phyloP scores from a whole-genome alignment of 1,140 invertebrate genomes.

The Drosophila mauritiana region DNA sequence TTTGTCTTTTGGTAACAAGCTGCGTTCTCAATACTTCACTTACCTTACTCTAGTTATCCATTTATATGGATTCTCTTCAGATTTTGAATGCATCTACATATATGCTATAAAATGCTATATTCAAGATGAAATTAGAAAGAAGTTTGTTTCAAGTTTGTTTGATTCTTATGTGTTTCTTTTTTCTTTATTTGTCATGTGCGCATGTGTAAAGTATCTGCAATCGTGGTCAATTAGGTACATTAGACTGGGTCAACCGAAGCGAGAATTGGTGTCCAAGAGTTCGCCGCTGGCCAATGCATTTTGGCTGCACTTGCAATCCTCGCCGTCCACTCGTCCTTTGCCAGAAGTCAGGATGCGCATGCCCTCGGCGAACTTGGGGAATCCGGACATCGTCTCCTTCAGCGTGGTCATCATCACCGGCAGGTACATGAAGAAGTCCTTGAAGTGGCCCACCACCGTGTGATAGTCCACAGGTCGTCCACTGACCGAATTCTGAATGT shows the following conservation, averaged over 20 bases:
- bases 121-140: too few species aligned
- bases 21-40: not conserved
- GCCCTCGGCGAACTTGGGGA: conserved; percentile 79
- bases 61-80: not conserved
- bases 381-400: conserved; percentile 78
- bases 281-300: conserved; percentile 56
- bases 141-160: not conserved
- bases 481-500: conserved; percentile 28
- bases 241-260: conserved; percentile 48
- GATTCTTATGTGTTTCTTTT: too few species aligned
- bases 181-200: conserved; percentile 10
- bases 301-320: conserved; percentile 75
- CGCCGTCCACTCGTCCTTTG: conserved; percentile 55
- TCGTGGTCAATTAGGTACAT: not conserved
- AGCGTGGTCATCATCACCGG: conserved; percentile 81
- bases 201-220: conserved; percentile 47
- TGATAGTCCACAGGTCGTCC: conserved; percentile 67
- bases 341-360: conserved; percentile 70
- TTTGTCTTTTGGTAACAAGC: too few species aligned
- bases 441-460: conserved; percentile 74
- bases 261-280: conserved; percentile 49
- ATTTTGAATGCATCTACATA: not conserved
- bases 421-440: conserved; percentile 82
- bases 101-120: not conserved
- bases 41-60: too few species aligned